Evolutionary conservation across 2,888 invertebrate genomes (phyloP), one percentile per base, ranked within the genome.

Genomic region (Rhingia campestris): DNA sequence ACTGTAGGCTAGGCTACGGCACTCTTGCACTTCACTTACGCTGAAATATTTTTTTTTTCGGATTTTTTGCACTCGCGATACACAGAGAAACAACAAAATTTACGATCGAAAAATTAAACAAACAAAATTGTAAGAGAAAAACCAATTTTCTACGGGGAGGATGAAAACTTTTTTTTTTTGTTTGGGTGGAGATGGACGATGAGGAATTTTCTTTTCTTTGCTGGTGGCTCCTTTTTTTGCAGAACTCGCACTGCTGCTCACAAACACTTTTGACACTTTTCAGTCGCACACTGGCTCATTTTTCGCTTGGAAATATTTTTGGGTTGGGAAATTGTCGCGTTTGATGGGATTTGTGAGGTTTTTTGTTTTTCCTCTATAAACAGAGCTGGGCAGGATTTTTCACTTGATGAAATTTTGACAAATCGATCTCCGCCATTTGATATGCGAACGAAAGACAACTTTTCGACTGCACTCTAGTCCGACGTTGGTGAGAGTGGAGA

Each of bases 401-500:
- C 66, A 66, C 47, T 74, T 37, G 51, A 5, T 58, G 58, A 37
- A 39, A 54, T 37, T 81, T 81, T 76, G 54, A 76, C 66, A 76
- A 81, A 82, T 77, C 73, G 73, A 82, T 73, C 67, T 73, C 63
- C 76, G 81, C 81, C 81, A 81, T 81, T 82, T 77, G 73, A 67
- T 81, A 45, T 61, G 37, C 54, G 77, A 75, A 70, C 49, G 66
- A 73, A 77, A 58, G 54, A 69, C 67, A 33, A 77, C 33, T 84
- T 70, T 61, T 53, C 79, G 69, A 84, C 82, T 84, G 82, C 82
- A 84, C 79, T 84, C 79, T 51, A 10, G 64, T 33, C 74, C 74
- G 74, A 84, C 74, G 79, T 84, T 79, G 79, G 63, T 64, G 74
- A 84, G 66, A 84, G 82, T 84, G 82, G 82, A 84, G 82, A 84